Evolutionary conservation across 2,888 invertebrate species (phyloP), one percentile per base, ranked within the genome.

Genomic region (Aleiodes testaceus): DNA sequence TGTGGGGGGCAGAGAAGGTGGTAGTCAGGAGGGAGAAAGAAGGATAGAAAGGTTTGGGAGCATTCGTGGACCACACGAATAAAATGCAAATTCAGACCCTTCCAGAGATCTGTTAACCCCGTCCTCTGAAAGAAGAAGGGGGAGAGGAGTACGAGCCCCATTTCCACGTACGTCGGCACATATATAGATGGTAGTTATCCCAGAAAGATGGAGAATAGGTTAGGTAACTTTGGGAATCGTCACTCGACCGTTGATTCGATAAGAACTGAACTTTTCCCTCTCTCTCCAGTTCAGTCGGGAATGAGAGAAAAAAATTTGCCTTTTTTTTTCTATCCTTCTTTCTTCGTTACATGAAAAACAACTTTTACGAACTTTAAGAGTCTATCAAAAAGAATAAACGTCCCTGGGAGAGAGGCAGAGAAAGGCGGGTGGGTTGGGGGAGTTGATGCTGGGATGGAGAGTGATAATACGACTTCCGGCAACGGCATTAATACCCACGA

Each of bases 81-180:
- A 87, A 87, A 87, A 87, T 87, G 87, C 87, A 87, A 87, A 87
- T 87, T 87, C 86, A 85, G 85, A 85, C 86, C 84, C 84, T 86
- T 86, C 75, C 77, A 44, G 22, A 44, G 44, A 63, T 63, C 63
- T 63, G 45, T 47, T 77, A 74, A 20, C 50, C 66, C 55, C 49
- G 36, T 64, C 47, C 64, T 36, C 44, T 12, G 9, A 63, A 45
- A 36, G 63, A 44, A 36, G 36, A 11, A 20, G 53, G 53, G 47
- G 47, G 53, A 20, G 63, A 12, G 12, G 52, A 30, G 49, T 59
- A 53, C 66, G n/a, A 22, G 36, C 36, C 49, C 50, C 22, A 49
- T 59, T 49, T 30, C 22, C 59, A 59, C 49, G 61, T 50, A 67
- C 42, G 47, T 45, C 2, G 12, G 42, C 42, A 55, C 26, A 49